These are phyloP conservation scores for Amyelois transitella DNA, from an alignment of 1,140 invertebrate species.

Conservation along the genomic window DNA sequence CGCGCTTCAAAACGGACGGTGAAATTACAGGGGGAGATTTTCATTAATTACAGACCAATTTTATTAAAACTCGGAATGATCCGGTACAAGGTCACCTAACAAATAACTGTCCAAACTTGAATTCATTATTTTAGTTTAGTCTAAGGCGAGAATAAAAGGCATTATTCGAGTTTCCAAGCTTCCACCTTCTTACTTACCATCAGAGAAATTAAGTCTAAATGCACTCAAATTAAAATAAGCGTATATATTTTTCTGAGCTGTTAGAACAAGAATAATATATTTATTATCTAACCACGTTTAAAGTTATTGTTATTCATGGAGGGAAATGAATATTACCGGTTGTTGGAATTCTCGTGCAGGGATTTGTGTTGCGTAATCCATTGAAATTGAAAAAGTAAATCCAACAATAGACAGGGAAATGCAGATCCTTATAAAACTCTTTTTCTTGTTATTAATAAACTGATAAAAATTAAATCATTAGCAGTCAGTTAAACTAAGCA, in stretches of 20 bases:
- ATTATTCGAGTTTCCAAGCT: no score
- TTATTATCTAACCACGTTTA: no score
- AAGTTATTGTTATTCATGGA: not conserved
- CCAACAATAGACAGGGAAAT: not conserved
- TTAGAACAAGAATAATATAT: no score
- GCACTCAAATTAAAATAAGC: no score
- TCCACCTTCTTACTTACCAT: no score
- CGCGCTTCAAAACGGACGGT: not conserved
- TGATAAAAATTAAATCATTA: no score
- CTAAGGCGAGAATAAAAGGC: no score
- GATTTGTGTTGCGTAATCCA: constrained; percentile 20
- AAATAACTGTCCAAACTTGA: not conserved
- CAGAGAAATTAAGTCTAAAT: no score
- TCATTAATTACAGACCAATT: not conserved
- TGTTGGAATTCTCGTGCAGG: constrained; percentile 1
- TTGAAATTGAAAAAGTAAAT: constrained; percentile 19
- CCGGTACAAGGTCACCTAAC: not conserved
- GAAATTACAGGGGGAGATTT: not conserved
- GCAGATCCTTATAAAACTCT: not conserved
- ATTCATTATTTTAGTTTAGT: not conserved
- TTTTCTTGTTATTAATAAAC: not conserved
- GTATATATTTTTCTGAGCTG: no score
- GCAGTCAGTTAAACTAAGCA: no score
- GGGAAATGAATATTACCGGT: not conserved
- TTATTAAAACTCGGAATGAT: not conserved